Evolutionary conservation across 2,797 vertebrate species (phyloP).

Genomic region (Spinus pinus): DNA sequence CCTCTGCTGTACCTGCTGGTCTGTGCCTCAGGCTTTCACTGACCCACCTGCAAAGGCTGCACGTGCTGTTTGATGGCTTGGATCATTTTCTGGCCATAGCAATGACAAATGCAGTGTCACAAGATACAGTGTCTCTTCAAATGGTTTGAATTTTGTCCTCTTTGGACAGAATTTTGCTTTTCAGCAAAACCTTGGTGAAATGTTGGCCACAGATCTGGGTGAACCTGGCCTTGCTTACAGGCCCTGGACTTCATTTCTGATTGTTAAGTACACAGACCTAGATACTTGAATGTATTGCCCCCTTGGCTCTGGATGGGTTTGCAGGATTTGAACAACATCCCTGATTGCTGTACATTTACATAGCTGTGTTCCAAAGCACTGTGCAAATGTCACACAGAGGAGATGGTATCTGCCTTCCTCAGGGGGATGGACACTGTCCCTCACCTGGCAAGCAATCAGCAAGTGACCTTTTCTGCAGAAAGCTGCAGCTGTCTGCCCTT

Average conservation of each 20-base stretch:
- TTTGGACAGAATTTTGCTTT: background rate
- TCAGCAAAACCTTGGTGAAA: background rate
- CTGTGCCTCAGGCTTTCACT: background rate
- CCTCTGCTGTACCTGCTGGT: background rate
- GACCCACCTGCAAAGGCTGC: background rate
- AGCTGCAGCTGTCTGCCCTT: constrained; percentile 10
- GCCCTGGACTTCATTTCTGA: background rate
- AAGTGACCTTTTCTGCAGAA: constrained; percentile 33
- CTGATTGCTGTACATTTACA: constrained; percentile 8
- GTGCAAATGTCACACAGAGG: background rate
- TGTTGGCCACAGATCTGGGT: background rate
- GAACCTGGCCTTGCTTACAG: background rate
- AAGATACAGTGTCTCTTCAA: background rate
- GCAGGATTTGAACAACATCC: background rate
- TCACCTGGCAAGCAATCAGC: background rate
- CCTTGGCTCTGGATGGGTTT: background rate
- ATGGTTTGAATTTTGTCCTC: background rate
- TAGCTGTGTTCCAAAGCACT: constrained; percentile 5
- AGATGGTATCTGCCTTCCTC: background rate
- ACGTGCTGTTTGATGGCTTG: background rate
- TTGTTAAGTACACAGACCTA: background rate
- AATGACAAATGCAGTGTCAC: background rate
- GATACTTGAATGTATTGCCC: background rate
- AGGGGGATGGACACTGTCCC: background rate
- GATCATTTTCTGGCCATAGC: background rate